Evolutionary conservation across 2,888 invertebrate genomes (phyloP), one percentile per base, ranked within the genome.

Genomic region (Oasisia sp.): DNA sequence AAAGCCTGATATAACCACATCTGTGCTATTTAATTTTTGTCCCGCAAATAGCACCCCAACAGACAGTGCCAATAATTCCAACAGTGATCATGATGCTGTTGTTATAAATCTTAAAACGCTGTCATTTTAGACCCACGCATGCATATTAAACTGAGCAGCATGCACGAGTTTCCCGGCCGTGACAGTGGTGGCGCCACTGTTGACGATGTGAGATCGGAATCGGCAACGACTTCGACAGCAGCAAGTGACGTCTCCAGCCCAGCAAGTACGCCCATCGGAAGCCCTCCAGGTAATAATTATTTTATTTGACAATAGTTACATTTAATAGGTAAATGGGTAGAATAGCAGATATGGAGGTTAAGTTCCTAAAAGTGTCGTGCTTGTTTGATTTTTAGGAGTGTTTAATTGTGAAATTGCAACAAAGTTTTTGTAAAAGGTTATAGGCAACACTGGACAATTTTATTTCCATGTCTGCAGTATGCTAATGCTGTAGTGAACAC

Each of bases 161-260:
- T 89, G 89, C 92, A 93, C 89, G 94, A 95, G 32, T 95, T 95
- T 92, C 95, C 95, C 9, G 92, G 91, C n/a, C 94, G 92, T 91
- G 74, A 91, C 27, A 38, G 38, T 38, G 92, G 93, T 8, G 56
- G 56, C 0, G 89, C 93, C 91, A 19, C 92, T 92, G 90, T 11
- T 90, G 32, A 90, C 14, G 38, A 90, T 90, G 90, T 32, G 19
- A 90, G 32, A 32, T 19, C 90, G 4, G 90, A 90, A 27, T 38
- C 38, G 32, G 38, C 32, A 19, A 32, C 14, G 5, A 32, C 44
- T 32, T 90, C 90, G 3, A 32, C 90, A 32, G 90, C 27, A 7
- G 74, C 74, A 74, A 74, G 74, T n/a, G n/a, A 74, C 27, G 74
- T n/a, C n/a, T 74, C 74, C 74, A 74, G 27, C 19, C 74, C 74